Percentiles rank a stretch among this genome's conserved stretches.
phyloP scores from a whole-genome alignment of 2,797 vertebrate species.

The Vultur gryphus region DNA sequence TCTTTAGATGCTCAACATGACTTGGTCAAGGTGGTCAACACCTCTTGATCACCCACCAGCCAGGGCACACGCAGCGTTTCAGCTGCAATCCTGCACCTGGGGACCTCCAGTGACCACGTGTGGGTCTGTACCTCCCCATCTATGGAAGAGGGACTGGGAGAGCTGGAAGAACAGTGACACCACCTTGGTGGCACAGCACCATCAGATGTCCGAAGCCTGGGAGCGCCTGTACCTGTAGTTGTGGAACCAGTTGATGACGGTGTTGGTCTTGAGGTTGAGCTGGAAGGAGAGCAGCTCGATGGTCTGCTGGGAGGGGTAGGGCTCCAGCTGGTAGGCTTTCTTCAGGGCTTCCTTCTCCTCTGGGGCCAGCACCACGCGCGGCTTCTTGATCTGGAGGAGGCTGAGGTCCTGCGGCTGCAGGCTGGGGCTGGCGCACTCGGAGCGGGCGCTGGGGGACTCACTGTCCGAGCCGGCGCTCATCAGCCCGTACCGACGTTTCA shows the following conservation, averaged over 20 bases:
- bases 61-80: fast-evolving
- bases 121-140: background rate
- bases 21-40: background rate
- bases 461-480: slow-evolving; percentile 91
- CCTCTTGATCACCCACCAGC: background rate
- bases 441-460: slow-evolving; percentile 86
- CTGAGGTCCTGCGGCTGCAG: slow-evolving; percentile 84
- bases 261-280: slow-evolving; percentile 97
- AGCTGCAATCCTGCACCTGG: background rate
- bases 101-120: fast-evolving
- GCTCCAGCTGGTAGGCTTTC: slow-evolving; percentile 93
- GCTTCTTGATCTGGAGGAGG: slow-evolving; percentile 93
- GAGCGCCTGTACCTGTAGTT: slow-evolving; percentile 85
- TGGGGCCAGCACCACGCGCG: slow-evolving; percentile 90
- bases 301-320: slow-evolving; percentile 97
- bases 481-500: slow-evolving; percentile 94
- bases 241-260: slow-evolving; percentile 99
- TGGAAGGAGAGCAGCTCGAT: slow-evolving; percentile 93
- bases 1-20: background rate
- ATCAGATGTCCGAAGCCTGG: fast-evolving
- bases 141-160: background rate
- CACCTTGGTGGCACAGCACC: background rate
- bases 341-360: slow-evolving; percentile 95
- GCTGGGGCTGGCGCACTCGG: slow-evolving; percentile 90
- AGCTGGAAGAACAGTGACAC: background rate